Evolutionary conservation across 2,797 vertebrate species (phyloP), one percentile per base, ranked within the genome.

Genomic region (Pitangus sulphuratus): DNA sequence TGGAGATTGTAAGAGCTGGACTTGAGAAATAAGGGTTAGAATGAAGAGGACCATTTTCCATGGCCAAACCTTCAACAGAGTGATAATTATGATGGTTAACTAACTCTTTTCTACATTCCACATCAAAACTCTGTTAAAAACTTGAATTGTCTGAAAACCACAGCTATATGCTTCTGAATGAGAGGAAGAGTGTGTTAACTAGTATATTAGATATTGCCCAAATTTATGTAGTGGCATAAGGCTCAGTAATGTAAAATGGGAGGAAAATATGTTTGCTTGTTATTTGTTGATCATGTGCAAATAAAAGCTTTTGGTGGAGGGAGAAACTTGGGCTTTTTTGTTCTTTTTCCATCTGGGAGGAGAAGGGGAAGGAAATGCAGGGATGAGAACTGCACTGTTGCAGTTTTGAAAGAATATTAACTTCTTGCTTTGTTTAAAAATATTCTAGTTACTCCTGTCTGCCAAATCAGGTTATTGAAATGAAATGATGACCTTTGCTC

Each of bases 401-500:
- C 2, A 14, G 78, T 89, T 95, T 62, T 84, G 47, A 93, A 92
- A 84, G 88, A 93, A 58, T 86, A 56, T 84, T 72, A 60, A 44
- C 61, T 81, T 90, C 44, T 95, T 72, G 22, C 84, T 84, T 70
- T 85, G 88, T 76, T 84, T 82, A 79, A 92, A 96, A 95, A 33
- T 82, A 85, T 72, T 84, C 35, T 78, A 57, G 68, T 84, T 89
- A 83, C 74, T 97, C 69, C 61, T 65, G 15, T 69, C 16, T 74
- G 58, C 65, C 93, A 65, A 72, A 54, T 69, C 35, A 68, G 42
- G 84, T 93, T 94, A 92, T 91, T 96, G 89, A 96, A 95, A 92
- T 47, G 39, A 92, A 77, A 56, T 75, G 0, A 61, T 88, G 76
- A 89, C 80, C 76, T 96, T 93, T 95, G 90, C 60, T 85, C 84